Percentiles rank a stretch among this genome's conserved stretches.
These are phyloP conservation scores for Catharus fuscescens DNA, from an alignment of 2,113 vertebrate genomes.

Conservation along the genomic window DNA sequence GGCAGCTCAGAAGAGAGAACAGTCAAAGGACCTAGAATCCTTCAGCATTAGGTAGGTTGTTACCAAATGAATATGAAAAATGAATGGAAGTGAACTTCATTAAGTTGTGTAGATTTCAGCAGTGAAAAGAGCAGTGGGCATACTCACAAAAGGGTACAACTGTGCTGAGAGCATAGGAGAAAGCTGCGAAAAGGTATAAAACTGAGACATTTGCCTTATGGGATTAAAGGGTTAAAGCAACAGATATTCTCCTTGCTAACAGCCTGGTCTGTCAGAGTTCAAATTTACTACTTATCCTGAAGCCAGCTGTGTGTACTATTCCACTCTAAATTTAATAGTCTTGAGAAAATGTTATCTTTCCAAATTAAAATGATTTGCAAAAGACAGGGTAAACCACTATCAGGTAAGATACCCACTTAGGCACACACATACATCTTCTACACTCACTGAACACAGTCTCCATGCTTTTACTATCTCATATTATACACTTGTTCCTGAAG, in stretches of 20 bases:
- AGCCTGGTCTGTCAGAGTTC: constrained; percentile 61
- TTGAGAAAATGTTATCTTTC: constrained; percentile 60
- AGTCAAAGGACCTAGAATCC: neutral
- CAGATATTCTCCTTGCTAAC: constrained; percentile 10
- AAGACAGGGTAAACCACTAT: neutral
- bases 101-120: neutral
- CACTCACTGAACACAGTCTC: neutral
- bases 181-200: neutral
- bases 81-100: neutral
- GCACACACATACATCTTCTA: neutral
- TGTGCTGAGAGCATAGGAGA: neutral
- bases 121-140: neutral
- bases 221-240: constrained; percentile 35
- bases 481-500: neutral
- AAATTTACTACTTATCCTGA: constrained; percentile 66
- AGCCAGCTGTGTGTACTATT: constrained; percentile 62
- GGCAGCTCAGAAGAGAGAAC: neutral
- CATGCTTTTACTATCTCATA: neutral
- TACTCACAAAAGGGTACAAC: neutral
- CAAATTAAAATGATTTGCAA: constrained; percentile 51
- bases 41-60: neutral
- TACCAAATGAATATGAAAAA: neutral
- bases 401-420: neutral
- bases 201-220: neutral
- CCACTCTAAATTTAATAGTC: constrained; percentile 60